These are phyloP conservation scores for fruit fly (Drosophila melanogaster) DNA, from an alignment of 1,140 invertebrate species.

Conservation along the genomic window DNA sequence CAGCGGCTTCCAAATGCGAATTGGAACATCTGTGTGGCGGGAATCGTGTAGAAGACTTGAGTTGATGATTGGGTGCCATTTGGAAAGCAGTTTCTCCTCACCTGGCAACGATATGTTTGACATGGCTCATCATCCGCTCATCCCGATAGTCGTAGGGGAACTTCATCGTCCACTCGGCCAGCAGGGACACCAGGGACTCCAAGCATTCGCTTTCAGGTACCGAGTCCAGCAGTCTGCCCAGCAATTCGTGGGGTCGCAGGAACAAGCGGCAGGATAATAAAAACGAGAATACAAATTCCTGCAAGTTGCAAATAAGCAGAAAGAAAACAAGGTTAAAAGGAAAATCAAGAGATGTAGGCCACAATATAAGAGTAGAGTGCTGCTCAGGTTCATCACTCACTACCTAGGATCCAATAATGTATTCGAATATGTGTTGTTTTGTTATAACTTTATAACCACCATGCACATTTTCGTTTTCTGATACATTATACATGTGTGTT, in stretches of 20 bases:
- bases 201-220: constrained; percentile 79
- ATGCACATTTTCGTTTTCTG: too few species aligned
- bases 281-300: constrained; percentile 84
- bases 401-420: too few species aligned
- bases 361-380: too few species aligned
- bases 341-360: not conserved
- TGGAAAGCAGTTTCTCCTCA: constrained; percentile 34
- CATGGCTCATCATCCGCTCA: constrained; percentile 87
- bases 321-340: constrained; percentile 6
- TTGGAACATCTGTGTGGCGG: constrained; percentile 75
- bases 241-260: constrained; percentile 80
- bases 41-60: not conserved
- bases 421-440: too few species aligned
- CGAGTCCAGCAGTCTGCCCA: constrained; percentile 79
- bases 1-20: constrained; percentile 78
- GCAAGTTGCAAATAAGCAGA: constrained; percentile 28
- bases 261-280: constrained; percentile 83
- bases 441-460: too few species aligned
- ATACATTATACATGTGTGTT: not conserved
- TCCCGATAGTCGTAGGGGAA: constrained; percentile 89
- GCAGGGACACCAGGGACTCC: constrained; percentile 75
- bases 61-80: constrained; percentile 18
- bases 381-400: too few species aligned
- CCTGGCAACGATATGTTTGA: constrained; percentile 85
- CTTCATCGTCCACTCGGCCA: constrained; percentile 85